Percentiles rank a stretch among this genome's conserved stretches.
Evolutionary conservation across 1,140 invertebrate genomes (phyloP).

Genomic region (Atopsyche davidsoni): DNA sequence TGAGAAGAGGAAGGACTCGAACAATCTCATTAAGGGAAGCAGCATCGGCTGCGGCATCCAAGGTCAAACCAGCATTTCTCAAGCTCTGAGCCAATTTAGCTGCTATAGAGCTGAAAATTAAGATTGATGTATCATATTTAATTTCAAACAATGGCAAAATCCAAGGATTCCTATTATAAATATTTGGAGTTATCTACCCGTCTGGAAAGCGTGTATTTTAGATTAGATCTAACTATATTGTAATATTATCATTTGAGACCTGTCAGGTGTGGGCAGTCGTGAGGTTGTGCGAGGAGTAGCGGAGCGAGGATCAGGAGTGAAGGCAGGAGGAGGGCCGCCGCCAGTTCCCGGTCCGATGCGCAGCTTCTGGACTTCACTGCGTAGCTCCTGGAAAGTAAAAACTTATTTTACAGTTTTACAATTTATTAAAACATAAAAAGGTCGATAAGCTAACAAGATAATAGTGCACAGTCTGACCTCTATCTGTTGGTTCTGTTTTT

Average conservation of each 20-base stretch:
- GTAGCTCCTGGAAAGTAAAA: slow-evolving; percentile 21
- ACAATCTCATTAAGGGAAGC: slow-evolving; percentile 14
- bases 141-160: slow-evolving; percentile 4
- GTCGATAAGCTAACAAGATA: too few relatives aligned
- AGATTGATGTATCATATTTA: too few relatives aligned
- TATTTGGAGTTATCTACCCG: too few relatives aligned
- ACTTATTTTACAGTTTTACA: too few relatives aligned
- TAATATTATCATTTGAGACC: too few relatives aligned
- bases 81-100: slow-evolving; percentile 19
- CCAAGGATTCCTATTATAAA: slow-evolving; percentile 1
- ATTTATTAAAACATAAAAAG: too few relatives aligned
- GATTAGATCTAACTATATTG: too few relatives aligned
- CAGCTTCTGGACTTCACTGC: slow-evolving; percentile 20
- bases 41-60: slow-evolving; percentile 1
- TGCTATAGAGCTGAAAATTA: slow-evolving; percentile 19
- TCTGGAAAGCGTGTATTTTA: too few relatives aligned
- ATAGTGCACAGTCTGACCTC: too few relatives aligned
- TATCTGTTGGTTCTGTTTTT: slow-evolving; percentile 24
- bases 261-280: not conserved
- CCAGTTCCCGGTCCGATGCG: slow-evolving; percentile 20
- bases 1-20: slow-evolving; percentile 17
- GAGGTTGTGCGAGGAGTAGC: not conserved
- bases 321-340: slow-evolving; percentile 3
- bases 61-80: slow-evolving; percentile 11
- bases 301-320: slow-evolving; percentile 7